phyloP scores from a whole-genome alignment of 2,888 invertebrate genomes.

The Cactoblastis cactorum region DNA sequence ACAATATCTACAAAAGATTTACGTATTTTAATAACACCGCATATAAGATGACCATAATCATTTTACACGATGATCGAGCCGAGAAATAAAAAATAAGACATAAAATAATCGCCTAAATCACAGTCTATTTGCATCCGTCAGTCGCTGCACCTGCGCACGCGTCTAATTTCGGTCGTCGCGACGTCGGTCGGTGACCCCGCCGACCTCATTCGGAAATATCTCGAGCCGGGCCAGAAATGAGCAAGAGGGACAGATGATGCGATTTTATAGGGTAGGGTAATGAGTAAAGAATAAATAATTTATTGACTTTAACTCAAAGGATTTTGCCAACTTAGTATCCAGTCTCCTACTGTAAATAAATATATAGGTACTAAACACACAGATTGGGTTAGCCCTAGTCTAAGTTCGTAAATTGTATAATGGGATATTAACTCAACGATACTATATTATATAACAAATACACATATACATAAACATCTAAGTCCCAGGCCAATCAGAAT shows the following conservation, averaged over 20 bases:
- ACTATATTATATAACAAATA: too few species aligned
- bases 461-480: too few species aligned
- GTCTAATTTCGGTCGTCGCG: conserved; percentile 70
- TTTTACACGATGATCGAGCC: background rate
- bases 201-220: conserved; percentile 76
- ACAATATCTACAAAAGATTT: background rate
- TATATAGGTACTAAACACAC: too few species aligned
- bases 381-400: too few species aligned
- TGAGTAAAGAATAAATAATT: background rate
- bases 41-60: background rate
- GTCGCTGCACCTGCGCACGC: conserved; percentile 64
- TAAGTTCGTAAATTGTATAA: too few species aligned
- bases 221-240: conserved; percentile 43
- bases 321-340: too few species aligned
- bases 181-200: conserved; percentile 63
- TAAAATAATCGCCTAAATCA: conserved; percentile 7
- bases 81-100: too few species aligned
- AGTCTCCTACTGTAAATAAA: too few species aligned
- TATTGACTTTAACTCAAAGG: too few species aligned
- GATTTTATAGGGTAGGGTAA: background rate
- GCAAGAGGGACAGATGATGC: background rate
- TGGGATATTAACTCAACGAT: too few species aligned
- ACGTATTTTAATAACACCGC: background rate
- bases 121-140: conserved; percentile 20
- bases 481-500: too few species aligned